Evolutionary conservation across 1,140 invertebrate genomes (phyloP).

Genomic region (Conus ventricosus): DNA sequence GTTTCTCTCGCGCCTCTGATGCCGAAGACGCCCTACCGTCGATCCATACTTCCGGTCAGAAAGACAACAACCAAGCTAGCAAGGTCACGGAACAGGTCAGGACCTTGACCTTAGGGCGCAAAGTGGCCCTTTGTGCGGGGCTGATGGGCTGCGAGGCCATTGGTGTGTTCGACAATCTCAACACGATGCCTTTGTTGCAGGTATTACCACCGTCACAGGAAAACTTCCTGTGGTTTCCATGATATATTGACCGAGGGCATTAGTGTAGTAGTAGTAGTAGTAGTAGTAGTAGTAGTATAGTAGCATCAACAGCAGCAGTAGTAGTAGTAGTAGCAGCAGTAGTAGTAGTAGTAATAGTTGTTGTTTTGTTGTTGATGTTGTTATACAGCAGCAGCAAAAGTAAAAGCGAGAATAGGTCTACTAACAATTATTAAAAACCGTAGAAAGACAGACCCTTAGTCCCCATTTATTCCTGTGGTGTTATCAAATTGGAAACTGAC

Average conservation of each 20-base stretch:
- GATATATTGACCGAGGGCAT: neutral
- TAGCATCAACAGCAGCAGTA: neutral
- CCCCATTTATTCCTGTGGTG: too few relatives aligned
- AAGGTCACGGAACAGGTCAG: neutral
- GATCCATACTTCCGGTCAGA: neutral
- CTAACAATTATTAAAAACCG: too few relatives aligned
- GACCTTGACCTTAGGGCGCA: neutral
- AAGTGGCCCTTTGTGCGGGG: neutral
- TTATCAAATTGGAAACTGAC: too few relatives aligned
- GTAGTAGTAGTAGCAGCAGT: neutral
- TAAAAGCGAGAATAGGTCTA: neutral
- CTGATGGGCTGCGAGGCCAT: slow-evolving; percentile 6
- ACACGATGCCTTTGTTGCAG: neutral
- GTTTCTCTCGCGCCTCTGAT: neutral
- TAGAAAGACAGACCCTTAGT: too few relatives aligned
- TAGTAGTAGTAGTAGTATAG: slow-evolving; percentile 6
- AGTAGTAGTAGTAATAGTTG: neutral
- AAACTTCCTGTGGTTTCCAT: too few relatives aligned
- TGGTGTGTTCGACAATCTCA: neutral
- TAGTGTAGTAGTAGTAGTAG: neutral
- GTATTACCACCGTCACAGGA: neutral
- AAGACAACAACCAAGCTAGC: neutral
- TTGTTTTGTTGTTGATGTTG: neutral
- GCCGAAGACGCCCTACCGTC: neutral
- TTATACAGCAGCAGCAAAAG: neutral